Base-by-base conservation (phyloP, 2,113 vertebrate genomes). In the Budorcas taxicolor region DNA sequence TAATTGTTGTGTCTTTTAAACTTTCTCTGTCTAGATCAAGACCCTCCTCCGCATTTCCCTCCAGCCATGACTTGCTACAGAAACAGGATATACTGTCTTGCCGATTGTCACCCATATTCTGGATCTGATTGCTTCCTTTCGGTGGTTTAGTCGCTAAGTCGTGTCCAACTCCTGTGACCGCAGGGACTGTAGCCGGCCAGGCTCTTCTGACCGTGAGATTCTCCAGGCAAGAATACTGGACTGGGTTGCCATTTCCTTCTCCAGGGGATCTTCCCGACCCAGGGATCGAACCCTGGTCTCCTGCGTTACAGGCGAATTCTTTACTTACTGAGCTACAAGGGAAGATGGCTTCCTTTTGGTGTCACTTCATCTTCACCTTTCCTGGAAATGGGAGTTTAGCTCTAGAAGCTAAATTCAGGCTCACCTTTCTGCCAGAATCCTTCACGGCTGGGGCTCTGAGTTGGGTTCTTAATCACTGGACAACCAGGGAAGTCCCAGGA, bases 71-170 rank as follows among this genome's bases (percentile, higher is more conserved):
- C 15, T 13, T 21, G 31, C 45, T 10, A 31, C 9, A n/a, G 78
- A 43, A 29, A 43, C 43, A 29, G 14, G n/a, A 16, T 40, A 14
- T 3, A 58, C 16, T 9, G 19, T 84, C 40, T 13, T 4, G 27
- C 23, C 11, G 3, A 40, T 2, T 3, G 5, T 31, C 29, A 76
- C 4, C 0, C 14, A 1, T 9, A 1, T 29, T 15, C 19, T 0
- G 47, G 74, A 23, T 33, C 25, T 6, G 33, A 23, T 2, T 2
- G 2, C 60, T 13, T 31, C 76, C 33, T 33, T 1, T 19, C 0
- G 2, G 40, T 15, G 15, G 19, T 71, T 71, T 71, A 40, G 67
- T 71, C 5, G 3, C 36, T 40, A 40, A 74, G n/a, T 40, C 1
- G 10, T 74, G 21, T 74, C 67, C 67, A 74, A 25, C 36, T 40